A percentile compares a stretch with the other conserved stretches of the same genome.
Conservation (phyloP, 2,113 vertebrate species). For the Cyanoderma ruficeps region DNA sequence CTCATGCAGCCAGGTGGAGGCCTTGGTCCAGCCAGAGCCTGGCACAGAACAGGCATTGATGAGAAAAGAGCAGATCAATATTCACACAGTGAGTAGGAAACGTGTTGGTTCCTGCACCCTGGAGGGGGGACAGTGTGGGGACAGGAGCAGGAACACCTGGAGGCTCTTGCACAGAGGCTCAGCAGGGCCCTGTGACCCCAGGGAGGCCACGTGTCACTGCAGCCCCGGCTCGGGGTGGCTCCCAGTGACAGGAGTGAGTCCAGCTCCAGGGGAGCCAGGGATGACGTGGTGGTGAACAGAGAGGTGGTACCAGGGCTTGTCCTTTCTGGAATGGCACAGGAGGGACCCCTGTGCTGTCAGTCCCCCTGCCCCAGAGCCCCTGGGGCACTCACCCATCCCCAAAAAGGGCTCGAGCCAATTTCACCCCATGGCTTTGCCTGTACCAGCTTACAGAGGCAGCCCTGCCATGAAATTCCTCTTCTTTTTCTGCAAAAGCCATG, state of each 20-base stretch:
- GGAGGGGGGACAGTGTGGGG: neutral
- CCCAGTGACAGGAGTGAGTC: neutral
- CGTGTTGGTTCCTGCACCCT: neutral
- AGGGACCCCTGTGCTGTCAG: neutral
- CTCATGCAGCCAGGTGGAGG: neutral
- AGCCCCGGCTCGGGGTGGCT: neutral
- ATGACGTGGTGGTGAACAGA: fast-evolving
- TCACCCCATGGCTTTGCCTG: neutral
- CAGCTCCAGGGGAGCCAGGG: neutral
- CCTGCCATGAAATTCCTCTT: neutral
- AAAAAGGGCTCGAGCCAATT: neutral
- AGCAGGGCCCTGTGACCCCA: neutral
- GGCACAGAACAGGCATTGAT: neutral
- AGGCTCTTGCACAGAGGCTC: neutral
- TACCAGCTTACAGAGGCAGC: neutral
- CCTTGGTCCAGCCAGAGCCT: neutral
- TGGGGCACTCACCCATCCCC: neutral
- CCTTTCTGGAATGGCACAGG: neutral
- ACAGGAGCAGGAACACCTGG: fast-evolving
- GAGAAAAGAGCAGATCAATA: neutral
- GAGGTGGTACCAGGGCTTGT: neutral
- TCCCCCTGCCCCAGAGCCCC: neutral
- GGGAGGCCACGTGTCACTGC: neutral
- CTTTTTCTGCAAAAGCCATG: neutral
- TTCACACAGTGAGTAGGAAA: neutral